Base-by-base conservation (phyloP, 1,140 invertebrate species). In the Lordiphosa clarofinis region DNA sequence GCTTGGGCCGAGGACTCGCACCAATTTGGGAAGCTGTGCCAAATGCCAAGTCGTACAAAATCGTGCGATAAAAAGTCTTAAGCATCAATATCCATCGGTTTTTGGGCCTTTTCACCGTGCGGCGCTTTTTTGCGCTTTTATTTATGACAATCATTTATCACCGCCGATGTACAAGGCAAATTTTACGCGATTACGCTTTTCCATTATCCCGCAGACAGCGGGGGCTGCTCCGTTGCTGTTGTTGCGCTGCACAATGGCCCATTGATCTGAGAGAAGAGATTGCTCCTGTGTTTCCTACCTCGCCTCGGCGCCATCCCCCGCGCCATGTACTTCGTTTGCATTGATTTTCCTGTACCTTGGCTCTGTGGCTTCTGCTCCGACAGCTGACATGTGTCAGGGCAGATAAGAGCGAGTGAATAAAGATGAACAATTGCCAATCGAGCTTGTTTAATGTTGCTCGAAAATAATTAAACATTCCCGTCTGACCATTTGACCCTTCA, bases 101-200 rank as follows among this genome's bases (percentile, higher is more conserved):
- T 62, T 35, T 21, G 39, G 65, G 50, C 39, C 19, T 47, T 44
- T 13, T 49, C 44, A 36, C 43, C 46, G 54, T 60, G 52, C 52
- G 59, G 57, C 57, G 65, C 65, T 84, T 70, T 70, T 60, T 70
- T 65, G 64, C 52, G 65, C 72, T 56, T 73, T 84, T 84, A 84
- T 84, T 84, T 84, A 84, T 84, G 78, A 84, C 78, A 84, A 84
- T 84, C 78, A 84, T 84, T 84, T 84, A 84, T 84, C 78, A 84
- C 74, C 37, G 59, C 35, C 49, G 46, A 56, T 56, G 73, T 70
- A 76, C 68, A 76, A 84, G 78, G 64, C 78, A 82, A 82, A 84
- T 82, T 82, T 84, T 73, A 61, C 64, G 76, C 76, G 78, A 82
- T 82, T 84, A 73, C 78, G 73, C 78, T 84, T 78, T 78, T 70